Conservation (phyloP, 2,888 invertebrate species). For the Buathra laborator region DNA sequence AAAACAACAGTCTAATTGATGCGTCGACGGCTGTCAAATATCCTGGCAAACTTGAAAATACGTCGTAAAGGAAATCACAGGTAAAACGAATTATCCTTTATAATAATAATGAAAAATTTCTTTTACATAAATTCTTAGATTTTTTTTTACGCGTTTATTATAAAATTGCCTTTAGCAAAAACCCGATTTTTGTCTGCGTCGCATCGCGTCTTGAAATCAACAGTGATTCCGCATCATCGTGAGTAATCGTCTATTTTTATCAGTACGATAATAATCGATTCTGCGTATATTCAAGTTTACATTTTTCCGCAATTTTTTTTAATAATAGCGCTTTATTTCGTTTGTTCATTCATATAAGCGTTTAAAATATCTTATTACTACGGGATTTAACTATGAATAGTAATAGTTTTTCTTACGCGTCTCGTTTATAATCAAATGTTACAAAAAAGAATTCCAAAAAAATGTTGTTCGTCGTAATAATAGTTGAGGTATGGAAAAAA, state of each 20-base stretch:
- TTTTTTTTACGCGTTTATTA: background rate
- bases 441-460: background rate
- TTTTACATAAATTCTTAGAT: background rate
- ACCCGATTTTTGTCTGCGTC: slow-evolving; percentile 26
- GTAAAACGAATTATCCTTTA: background rate
- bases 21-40: slow-evolving; percentile 10
- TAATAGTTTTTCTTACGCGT: too few relatives aligned
- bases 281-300: background rate
- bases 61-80: slow-evolving; percentile 3
- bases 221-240: slow-evolving; percentile 34
- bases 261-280: background rate
- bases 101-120: background rate
- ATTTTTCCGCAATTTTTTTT: background rate
- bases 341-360: too few relatives aligned
- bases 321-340: background rate
- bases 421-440: background rate
- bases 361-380: too few relatives aligned
- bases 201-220: slow-evolving; percentile 21
- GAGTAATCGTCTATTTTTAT: slow-evolving; percentile 36
- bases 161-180: slow-evolving; percentile 9
- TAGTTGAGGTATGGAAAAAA: background rate
- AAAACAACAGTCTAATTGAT: background rate
- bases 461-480: background rate
- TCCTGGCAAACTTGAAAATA: slow-evolving; percentile 1
- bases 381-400: too few relatives aligned